Evolutionary conservation across 2,113 vertebrate species (phyloP).

Genomic region (Salvator merianae): DNA sequence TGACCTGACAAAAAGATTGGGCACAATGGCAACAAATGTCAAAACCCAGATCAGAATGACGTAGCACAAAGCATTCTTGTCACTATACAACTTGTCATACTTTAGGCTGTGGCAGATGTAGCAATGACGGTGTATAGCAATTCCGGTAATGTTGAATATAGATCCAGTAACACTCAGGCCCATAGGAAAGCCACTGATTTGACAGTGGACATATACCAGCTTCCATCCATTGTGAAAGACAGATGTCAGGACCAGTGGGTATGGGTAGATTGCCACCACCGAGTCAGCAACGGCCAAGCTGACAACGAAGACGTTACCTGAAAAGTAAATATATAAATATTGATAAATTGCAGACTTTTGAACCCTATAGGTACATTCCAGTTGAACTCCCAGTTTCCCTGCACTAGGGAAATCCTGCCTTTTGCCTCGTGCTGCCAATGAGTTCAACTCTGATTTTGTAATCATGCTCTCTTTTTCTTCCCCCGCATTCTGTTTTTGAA

Average conservation of each 20-base stretch:
- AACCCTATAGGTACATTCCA: not conserved
- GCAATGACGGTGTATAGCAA: constrained; percentile 95
- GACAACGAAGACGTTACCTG: constrained; percentile 90
- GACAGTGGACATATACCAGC: constrained; percentile 90
- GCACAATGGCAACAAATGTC: constrained; percentile 89
- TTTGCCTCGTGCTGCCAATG: constrained; percentile 1
- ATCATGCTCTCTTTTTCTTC: not conserved
- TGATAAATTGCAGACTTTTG: not conserved
- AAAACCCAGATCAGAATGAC: constrained; percentile 90
- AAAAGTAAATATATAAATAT: constrained; percentile 61
- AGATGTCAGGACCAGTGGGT: constrained; percentile 90
- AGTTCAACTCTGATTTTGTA: not conserved
- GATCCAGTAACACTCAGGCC: constrained; percentile 95
- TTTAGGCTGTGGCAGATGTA: constrained; percentile 96
- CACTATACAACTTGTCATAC: constrained; percentile 90
- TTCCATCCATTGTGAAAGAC: constrained; percentile 92
- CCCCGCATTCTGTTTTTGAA: not conserved
- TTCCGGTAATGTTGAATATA: constrained; percentile 95
- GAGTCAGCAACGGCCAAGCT: constrained; percentile 93
- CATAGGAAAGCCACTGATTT: constrained; percentile 94
- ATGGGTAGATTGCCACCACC: constrained; percentile 94
- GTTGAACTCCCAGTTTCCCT: not conserved
- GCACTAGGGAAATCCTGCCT: constrained; percentile 12
- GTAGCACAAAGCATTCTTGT: constrained; percentile 89
- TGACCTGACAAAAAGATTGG: constrained; percentile 89